A percentile compares a stretch with the other conserved stretches of the same genome.
These are phyloP conservation scores for Maccullochella peelii DNA, from an alignment of 2,113 vertebrate genomes.

Conservation along the genomic window DNA sequence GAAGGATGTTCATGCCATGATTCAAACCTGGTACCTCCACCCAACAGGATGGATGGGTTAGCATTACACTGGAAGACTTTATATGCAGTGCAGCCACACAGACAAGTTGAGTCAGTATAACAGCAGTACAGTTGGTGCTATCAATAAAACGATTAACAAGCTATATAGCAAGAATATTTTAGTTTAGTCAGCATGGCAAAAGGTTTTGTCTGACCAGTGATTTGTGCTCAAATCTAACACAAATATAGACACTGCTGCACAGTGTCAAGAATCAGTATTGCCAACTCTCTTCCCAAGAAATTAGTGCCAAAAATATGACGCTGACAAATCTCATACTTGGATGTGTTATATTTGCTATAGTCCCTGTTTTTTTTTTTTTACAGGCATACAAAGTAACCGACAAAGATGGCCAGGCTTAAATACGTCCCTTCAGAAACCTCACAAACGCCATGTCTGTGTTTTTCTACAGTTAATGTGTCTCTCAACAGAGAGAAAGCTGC, in stretches of 20 bases:
- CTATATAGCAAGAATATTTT: constrained; percentile 1
- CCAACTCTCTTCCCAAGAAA: constrained; percentile 1
- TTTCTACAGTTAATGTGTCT: constrained; percentile 16
- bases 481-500: constrained; percentile 3
- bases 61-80: not conserved
- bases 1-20: constrained; percentile 21
- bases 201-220: not conserved
- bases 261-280: not conserved
- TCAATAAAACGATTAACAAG: not conserved
- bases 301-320: not conserved
- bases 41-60: constrained; percentile 42
- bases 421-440: constrained; percentile 14
- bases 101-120: not conserved
- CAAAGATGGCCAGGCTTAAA: not conserved
- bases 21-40: constrained; percentile 10
- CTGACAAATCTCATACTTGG: not conserved
- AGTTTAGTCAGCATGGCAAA: not conserved
- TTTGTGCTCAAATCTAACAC: not conserved
- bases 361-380: not conserved
- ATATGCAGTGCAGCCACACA: constrained; percentile 15
- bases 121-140: not conserved
- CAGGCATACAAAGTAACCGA: constrained; percentile 9
- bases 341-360: not conserved
- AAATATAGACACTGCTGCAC: not conserved
- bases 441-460: not conserved